Evolutionary conservation across 1,140 invertebrate genomes (phyloP).

Genomic region (Ruditapes philippinarum): DNA sequence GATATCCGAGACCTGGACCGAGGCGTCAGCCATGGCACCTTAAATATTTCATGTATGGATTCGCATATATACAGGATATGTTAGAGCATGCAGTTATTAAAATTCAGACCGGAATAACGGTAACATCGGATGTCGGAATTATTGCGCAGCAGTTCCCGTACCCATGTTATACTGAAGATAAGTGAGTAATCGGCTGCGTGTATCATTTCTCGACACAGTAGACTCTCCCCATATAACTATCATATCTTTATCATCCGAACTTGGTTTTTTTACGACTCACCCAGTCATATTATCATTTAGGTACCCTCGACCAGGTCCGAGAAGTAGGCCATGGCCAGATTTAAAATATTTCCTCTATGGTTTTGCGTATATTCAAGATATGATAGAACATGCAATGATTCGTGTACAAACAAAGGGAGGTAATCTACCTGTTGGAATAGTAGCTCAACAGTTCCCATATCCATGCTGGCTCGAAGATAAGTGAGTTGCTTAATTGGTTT

Average conservation of each 20-base stretch:
- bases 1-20: slow-evolving; percentile 86
- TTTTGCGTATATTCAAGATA: slow-evolving; percentile 89
- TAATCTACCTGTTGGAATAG: slow-evolving; percentile 78
- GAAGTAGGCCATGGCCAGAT: slow-evolving; percentile 86
- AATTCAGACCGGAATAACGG: slow-evolving; percentile 85
- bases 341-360: slow-evolving; percentile 89
- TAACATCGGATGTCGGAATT: slow-evolving; percentile 72
- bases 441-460: slow-evolving; percentile 91
- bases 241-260: background rate
- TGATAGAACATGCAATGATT: slow-evolving; percentile 89
- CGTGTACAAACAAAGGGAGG: slow-evolving; percentile 85
- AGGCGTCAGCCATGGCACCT: slow-evolving; percentile 87
- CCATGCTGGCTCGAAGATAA: slow-evolving; percentile 91
- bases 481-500: slow-evolving; percentile 82
- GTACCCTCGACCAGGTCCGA: slow-evolving; percentile 85
- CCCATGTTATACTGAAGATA: slow-evolving; percentile 91
- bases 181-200: slow-evolving; percentile 83
- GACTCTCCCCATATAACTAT: no score
- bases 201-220: no score
- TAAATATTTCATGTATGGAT: slow-evolving; percentile 89
- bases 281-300: slow-evolving; percentile 69
- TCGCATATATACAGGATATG: slow-evolving; percentile 89
- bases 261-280: background rate
- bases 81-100: slow-evolving; percentile 89
- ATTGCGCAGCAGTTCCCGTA: slow-evolving; percentile 91